phyloP scores from a whole-genome alignment of 2,113 vertebrate genomes.

The Leucopsar rothschildi region DNA sequence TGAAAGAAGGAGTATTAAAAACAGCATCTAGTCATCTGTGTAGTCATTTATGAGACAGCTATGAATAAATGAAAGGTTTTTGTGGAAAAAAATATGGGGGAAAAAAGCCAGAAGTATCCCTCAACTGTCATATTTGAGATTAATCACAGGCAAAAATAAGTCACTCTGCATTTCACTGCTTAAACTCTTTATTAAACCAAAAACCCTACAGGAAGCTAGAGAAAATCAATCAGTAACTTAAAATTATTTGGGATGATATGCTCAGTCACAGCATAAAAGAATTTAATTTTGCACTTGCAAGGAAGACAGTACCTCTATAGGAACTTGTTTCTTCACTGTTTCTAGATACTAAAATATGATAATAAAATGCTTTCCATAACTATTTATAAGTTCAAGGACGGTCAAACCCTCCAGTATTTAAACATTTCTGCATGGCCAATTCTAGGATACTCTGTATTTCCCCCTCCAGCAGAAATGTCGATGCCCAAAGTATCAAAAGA shows the following conservation, averaged over 20 bases:
- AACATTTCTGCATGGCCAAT: neutral
- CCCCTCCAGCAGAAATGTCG: neutral
- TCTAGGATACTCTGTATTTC: neutral
- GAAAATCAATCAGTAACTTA: constrained; percentile 12
- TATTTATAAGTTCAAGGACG: neutral
- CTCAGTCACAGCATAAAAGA: neutral
- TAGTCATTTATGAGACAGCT: neutral
- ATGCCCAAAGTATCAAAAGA: neutral
- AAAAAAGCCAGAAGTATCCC: neutral
- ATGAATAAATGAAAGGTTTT: neutral
- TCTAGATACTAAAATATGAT: neutral
- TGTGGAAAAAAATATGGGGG: neutral
- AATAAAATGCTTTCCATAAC: neutral
- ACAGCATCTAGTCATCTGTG: neutral
- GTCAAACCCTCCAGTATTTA: neutral
- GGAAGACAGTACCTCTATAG: neutral
- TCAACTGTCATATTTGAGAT: neutral
- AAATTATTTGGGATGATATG: neutral
- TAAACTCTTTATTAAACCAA: neutral
- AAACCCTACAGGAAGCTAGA: neutral
- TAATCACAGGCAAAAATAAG: constrained; percentile 2
- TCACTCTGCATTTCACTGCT: neutral
- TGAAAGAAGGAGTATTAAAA: neutral
- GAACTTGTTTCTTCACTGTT: neutral
- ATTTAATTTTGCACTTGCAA: neutral